Conservation (phyloP, 2,113 vertebrate genomes). For the Hiodon alosoides region DNA sequence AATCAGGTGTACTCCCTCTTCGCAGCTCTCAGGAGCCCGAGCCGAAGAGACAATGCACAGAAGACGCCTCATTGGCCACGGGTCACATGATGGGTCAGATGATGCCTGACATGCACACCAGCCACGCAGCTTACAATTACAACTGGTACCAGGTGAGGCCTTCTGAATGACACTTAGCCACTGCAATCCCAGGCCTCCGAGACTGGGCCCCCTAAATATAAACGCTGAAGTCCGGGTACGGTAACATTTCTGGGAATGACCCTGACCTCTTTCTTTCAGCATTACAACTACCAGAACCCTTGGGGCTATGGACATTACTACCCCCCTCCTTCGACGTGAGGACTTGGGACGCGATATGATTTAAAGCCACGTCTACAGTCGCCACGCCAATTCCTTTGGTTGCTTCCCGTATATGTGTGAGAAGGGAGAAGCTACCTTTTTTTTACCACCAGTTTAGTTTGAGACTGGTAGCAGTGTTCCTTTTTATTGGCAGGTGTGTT, state of each 20-base stretch:
- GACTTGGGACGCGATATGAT: constrained; percentile 34
- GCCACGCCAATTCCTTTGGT: too few relatives aligned
- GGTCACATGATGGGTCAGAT: constrained; percentile 45
- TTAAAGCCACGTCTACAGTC: constrained; percentile 15
- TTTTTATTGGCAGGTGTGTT: background rate
- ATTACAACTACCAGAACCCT: constrained; percentile 86
- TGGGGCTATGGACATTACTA: constrained; percentile 99
- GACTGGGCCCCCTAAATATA: too few relatives aligned
- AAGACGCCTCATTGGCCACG: constrained; percentile 62
- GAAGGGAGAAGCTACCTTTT: background rate
- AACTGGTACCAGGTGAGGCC: constrained; percentile 90
- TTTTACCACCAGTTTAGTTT: background rate
- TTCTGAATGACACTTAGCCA: background rate
- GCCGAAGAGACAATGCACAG: constrained; percentile 77
- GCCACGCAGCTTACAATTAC: constrained; percentile 86
- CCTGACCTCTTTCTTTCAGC: constrained; percentile 31
- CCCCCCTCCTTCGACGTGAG: constrained; percentile 85
- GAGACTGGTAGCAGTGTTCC: background rate
- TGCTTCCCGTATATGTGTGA: too few relatives aligned
- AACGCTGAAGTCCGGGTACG: background rate
- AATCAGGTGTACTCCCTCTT: background rate
- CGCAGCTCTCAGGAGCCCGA: constrained; percentile 73
- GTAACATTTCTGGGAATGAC: background rate
- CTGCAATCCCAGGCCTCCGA: too few relatives aligned
- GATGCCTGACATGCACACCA: constrained; percentile 75